phyloP scores from a whole-genome alignment of 2,888 invertebrate genomes.

The Coleophora deauratella region DNA sequence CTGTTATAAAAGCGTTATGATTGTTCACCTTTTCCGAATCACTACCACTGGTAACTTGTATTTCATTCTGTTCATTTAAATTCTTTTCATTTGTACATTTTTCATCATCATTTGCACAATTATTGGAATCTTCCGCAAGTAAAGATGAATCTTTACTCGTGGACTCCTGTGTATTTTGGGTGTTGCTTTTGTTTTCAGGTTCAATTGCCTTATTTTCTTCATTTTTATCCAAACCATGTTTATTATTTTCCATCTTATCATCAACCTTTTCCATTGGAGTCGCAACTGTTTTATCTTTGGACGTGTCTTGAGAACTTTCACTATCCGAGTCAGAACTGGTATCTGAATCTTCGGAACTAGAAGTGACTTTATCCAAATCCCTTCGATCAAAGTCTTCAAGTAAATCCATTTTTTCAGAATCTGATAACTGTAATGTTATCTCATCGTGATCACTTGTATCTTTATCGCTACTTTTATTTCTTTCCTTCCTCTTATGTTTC shows the following conservation, averaged over 20 bases:
- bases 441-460: conserved; percentile 60
- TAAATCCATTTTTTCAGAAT: conserved; percentile 65
- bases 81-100: not conserved
- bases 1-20: no score
- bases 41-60: not conserved
- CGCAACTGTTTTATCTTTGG: conserved; percentile 1
- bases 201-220: not conserved
- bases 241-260: conserved; percentile 1
- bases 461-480: conserved; percentile 32
- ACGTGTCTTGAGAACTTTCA: conserved; percentile 6
- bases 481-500: conserved; percentile 43
- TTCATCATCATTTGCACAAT: no score
- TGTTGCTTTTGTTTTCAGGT: conserved; percentile 7
- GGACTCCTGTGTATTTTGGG: conserved; percentile 6
- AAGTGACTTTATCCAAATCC: conserved; percentile 37
- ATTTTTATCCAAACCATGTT: not conserved
- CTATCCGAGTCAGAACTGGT: conserved; percentile 29
- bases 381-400: conserved; percentile 56
- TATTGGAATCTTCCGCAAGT: no score
- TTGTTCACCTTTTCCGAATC: no score
- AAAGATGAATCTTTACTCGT: no score
- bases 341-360: conserved; percentile 31
- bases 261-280: not conserved
- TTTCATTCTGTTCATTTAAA: not conserved
- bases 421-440: conserved; percentile 60